These are phyloP conservation scores for Toxotes jaculatrix DNA, from an alignment of 2,113 vertebrate species.

Conservation along the genomic window DNA sequence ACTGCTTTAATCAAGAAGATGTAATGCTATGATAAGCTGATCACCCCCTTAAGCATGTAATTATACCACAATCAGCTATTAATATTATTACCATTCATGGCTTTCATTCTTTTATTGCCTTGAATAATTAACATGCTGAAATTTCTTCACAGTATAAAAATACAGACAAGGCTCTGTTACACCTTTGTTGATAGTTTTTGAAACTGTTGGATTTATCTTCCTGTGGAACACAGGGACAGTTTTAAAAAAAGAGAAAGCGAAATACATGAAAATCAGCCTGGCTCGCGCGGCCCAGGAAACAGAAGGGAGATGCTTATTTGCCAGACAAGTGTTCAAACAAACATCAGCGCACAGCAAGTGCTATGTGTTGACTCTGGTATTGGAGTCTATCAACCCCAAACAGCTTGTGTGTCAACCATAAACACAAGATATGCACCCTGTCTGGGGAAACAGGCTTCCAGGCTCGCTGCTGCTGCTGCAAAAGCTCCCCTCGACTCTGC, in stretches of 20 bases:
- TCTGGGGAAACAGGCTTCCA: constrained; percentile 42
- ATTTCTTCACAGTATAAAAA: background rate
- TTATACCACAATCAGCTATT: constrained; percentile 58
- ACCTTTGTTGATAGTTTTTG: background rate
- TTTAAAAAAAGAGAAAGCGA: background rate
- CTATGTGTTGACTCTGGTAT: constrained; percentile 65
- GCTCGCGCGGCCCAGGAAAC: constrained; percentile 18
- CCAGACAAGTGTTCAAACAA: constrained; percentile 66
- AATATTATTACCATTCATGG: constrained; percentile 34
- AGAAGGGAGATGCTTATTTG: constrained; percentile 39
- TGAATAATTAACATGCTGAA: background rate
- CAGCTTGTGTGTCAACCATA: constrained; percentile 75
- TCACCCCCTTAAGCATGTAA: constrained; percentile 61
- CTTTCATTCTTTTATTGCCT: constrained; percentile 25
- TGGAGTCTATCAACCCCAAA: constrained; percentile 76
- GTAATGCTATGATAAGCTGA: constrained; percentile 71
- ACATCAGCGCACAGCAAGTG: constrained; percentile 44
- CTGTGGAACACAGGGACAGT: background rate
- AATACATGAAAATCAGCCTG: background rate
- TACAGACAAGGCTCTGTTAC: background rate
- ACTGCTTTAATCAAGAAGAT: constrained; percentile 70
- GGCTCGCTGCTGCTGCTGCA: constrained; percentile 14
- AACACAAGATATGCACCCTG: constrained; percentile 63
- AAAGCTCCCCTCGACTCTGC: constrained; percentile 23
- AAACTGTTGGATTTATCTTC: background rate